phyloP scores from a whole-genome alignment of 1,140 invertebrate genomes.

The Drosophila orosa region DNA sequence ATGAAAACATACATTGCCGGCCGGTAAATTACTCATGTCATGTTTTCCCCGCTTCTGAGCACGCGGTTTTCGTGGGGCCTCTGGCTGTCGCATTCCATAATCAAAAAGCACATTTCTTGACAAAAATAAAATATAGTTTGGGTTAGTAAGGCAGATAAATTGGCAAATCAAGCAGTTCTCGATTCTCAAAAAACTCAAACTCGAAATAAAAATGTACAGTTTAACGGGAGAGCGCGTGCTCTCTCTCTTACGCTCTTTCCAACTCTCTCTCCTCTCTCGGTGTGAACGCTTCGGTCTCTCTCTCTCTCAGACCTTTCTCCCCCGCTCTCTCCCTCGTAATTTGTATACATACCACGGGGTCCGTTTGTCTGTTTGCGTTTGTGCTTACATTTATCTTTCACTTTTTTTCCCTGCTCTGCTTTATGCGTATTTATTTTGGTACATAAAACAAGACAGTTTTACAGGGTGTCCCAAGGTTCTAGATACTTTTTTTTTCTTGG shows the following conservation, averaged over 20 bases:
- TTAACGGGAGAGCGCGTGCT: constrained; percentile 51
- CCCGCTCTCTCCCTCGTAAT: constrained; percentile 40
- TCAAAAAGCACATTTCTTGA: constrained; percentile 57
- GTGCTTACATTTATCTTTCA: constrained; percentile 79
- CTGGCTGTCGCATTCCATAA: constrained; percentile 47
- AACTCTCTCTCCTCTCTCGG: constrained; percentile 3
- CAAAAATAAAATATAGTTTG: constrained; percentile 61
- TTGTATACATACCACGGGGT: constrained; percentile 55
- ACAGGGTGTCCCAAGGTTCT: constrained; percentile 60
- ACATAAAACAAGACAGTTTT: constrained; percentile 74
- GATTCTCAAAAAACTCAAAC: constrained; percentile 55
- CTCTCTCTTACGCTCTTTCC: neutral
- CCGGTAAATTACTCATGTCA: constrained; percentile 55
- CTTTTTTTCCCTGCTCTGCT: constrained; percentile 57
- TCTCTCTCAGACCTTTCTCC: constrained; percentile 5
- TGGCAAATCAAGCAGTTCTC: constrained; percentile 69
- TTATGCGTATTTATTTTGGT: constrained; percentile 80
- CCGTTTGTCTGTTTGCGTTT: constrained; percentile 53
- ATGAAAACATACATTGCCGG: constrained; percentile 71
- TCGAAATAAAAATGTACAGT: constrained; percentile 79
- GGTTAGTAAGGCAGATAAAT: constrained; percentile 63
- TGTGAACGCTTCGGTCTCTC: constrained; percentile 16
- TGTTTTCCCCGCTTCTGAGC: constrained; percentile 25
- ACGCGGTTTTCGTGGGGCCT: constrained; percentile 12
- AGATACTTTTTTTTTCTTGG: neutral